Conservation (phyloP, 2,113 vertebrate genomes). For the human (Homo sapiens) region DNA sequence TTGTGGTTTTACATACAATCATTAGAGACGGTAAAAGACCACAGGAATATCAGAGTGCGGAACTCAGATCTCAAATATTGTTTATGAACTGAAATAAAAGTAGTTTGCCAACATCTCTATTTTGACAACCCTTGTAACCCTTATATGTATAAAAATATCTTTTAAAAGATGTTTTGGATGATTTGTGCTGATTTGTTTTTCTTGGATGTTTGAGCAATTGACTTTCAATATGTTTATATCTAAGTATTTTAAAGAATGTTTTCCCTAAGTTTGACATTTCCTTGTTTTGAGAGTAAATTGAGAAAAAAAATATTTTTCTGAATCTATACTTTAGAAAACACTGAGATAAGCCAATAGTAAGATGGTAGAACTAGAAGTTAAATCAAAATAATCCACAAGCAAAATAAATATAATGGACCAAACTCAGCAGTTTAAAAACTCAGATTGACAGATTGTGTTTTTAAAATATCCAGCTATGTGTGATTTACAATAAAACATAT, state of each 20-base stretch:
- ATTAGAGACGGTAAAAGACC: conserved; percentile 53
- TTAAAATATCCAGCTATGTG: neutral
- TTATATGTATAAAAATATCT: conserved; percentile 64
- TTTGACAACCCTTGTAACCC: conserved; percentile 66
- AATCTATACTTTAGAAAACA: conserved; percentile 38
- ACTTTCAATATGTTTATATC: conserved; percentile 71
- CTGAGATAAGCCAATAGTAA: conserved; percentile 18
- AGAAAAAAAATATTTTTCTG: neutral
- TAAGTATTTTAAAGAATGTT: conserved; percentile 69
- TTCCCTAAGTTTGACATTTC: conserved; percentile 65
- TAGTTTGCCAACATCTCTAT: conserved; percentile 62
- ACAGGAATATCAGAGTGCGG: conserved; percentile 38
- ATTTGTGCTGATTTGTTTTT: conserved; percentile 69
- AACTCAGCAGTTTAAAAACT: conserved; percentile 15
- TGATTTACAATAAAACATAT: neutral
- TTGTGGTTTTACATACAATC: conserved; percentile 33
- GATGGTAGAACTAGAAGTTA: conserved; percentile 29
- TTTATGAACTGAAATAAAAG: conserved; percentile 69
- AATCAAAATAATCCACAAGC: conserved; percentile 21
- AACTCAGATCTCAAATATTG: conserved; percentile 54
- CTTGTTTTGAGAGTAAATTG: conserved; percentile 50
- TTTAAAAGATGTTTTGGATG: conserved; percentile 68
- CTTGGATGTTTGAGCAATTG: conserved; percentile 63
- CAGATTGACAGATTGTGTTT: neutral
- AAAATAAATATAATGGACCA: conserved; percentile 30